These are phyloP conservation scores for Hyaena hyaena DNA, from an alignment of 2,113 vertebrate genomes.

Conservation along the genomic window DNA sequence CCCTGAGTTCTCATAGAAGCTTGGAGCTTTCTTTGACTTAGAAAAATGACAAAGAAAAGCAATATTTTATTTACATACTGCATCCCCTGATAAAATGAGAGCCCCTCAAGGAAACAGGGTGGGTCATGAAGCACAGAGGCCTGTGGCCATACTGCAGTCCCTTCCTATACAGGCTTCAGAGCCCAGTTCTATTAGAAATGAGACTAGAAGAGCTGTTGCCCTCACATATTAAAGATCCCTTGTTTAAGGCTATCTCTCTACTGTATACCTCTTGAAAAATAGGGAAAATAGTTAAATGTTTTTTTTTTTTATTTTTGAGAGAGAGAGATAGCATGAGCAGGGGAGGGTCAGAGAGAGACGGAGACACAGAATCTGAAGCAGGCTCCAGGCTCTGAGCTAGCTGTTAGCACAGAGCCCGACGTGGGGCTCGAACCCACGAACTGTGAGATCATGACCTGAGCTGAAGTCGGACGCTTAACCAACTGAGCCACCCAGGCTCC, in stretches of 20 bases:
- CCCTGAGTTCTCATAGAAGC: background rate
- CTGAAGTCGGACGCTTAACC: no score
- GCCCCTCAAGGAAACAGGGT: background rate
- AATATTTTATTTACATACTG: background rate
- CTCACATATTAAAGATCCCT: background rate
- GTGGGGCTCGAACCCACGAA: no score
- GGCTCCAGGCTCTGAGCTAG: no score
- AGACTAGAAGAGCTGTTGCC: background rate
- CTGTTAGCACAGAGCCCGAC: no score
- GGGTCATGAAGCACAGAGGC: background rate
- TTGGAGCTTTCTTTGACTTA: background rate
- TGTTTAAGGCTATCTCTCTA: background rate
- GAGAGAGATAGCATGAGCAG: no score
- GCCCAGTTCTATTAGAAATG: background rate
- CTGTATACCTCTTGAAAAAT: background rate
- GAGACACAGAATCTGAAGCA: no score
- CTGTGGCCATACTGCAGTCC: accelerated
- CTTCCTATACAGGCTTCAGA: background rate
- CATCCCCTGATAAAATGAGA: background rate
- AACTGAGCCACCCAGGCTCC: no score
- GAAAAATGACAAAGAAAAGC: background rate
- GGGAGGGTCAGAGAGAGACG: no score
- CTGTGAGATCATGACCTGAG: no score
- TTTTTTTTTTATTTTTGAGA: background rate
- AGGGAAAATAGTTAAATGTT: background rate